Evolutionary conservation across 2,888 invertebrate species (phyloP).

Genomic region (Anthoptus insignis): DNA sequence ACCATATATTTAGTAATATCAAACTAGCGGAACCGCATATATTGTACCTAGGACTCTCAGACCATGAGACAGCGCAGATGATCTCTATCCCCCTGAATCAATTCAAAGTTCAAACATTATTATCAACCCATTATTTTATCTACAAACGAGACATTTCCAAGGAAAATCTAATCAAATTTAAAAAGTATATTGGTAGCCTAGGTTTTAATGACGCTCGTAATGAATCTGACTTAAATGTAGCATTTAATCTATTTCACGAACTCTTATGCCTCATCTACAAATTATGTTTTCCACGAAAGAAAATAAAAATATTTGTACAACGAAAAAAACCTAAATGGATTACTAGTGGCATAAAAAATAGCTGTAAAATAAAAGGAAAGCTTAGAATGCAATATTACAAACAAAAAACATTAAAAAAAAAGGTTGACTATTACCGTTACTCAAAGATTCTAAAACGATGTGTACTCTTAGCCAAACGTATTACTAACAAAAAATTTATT

Average conservation of each 20-base stretch:
- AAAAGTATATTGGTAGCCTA: neutral
- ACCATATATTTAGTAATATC: conserved; percentile 35
- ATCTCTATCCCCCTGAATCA: neutral
- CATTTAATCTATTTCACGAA: conserved; percentile 16
- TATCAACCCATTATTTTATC: neutral
- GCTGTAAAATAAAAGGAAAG: conserved; percentile 9
- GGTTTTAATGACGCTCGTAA: neutral
- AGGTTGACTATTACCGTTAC: neutral
- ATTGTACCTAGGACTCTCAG: neutral
- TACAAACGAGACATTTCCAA: conserved; percentile 9
- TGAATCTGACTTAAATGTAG: neutral
- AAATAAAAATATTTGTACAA: neutral
- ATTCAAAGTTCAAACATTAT: neutral
- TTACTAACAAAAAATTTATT: conserved; percentile 16
- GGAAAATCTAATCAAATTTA: neutral
- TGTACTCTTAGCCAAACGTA: neutral
- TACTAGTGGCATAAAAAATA: conserved; percentile 5
- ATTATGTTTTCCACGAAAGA: conserved; percentile 13
- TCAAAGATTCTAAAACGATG: conserved; percentile 21
- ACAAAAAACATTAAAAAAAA: neutral
- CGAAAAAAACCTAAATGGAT: conserved; percentile 11
- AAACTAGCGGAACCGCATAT: neutral
- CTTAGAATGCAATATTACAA: conserved; percentile 22
- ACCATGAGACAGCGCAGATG: conserved; percentile 15
- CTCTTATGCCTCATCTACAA: conserved; percentile 8